Evolutionary conservation across 2,113 vertebrate genomes (phyloP).

Genomic region (Benitochromis conjunctus): DNA sequence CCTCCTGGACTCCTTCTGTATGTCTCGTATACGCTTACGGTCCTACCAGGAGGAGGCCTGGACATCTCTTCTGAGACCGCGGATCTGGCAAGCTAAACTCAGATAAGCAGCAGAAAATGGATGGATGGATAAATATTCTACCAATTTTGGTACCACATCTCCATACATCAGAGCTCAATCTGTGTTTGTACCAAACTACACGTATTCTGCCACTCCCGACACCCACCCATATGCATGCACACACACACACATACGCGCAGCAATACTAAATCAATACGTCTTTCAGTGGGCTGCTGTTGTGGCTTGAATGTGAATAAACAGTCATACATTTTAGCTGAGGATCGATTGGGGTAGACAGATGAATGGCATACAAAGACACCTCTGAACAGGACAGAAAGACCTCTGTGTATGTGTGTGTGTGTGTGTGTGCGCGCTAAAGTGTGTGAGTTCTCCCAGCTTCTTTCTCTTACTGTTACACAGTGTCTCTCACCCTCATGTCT

Average conservation of each 20-base stretch:
- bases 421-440: background rate
- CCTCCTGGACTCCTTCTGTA: background rate
- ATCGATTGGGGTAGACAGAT: slow-evolving; percentile 67
- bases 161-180: background rate
- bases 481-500: background rate
- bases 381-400: slow-evolving; percentile 28
- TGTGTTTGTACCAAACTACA: background rate
- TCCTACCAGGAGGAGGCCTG: background rate
- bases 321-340: slow-evolving; percentile 56
- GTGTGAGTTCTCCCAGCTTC: background rate
- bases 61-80: background rate
- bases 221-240: background rate
- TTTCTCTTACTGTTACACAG: background rate
- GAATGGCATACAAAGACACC: slow-evolving; percentile 56
- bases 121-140: background rate
- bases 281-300: slow-evolving; percentile 54
- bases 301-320: slow-evolving; percentile 72
- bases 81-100: background rate
- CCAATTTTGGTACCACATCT: background rate
- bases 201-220: background rate
- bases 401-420: background rate
- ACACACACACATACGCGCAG: background rate
- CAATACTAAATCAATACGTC: slow-evolving; percentile 60
- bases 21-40: background rate
- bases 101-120: background rate